phyloP scores from a whole-genome alignment of 2,888 invertebrate genomes.

The Doris montereyensis region DNA sequence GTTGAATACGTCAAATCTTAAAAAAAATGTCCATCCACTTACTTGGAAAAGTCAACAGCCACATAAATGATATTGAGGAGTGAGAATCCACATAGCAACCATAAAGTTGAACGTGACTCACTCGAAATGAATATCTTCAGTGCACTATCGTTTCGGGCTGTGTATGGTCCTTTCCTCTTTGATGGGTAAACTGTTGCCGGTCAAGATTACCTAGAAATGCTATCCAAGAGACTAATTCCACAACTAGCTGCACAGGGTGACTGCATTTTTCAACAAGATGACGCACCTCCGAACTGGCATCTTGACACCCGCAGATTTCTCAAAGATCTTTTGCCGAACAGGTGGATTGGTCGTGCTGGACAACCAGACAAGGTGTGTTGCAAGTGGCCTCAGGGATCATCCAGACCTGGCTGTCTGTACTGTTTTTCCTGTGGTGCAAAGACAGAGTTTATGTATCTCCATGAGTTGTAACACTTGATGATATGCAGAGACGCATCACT shows the following conservation, averaged over 20 bases:
- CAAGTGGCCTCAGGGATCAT: neutral
- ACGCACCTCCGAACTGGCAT: neutral
- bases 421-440: neutral
- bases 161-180: neutral
- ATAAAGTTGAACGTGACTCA: too few relatives aligned
- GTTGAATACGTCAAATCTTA: too few relatives aligned
- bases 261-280: conserved; percentile 20
- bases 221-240: neutral
- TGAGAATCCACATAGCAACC: too few relatives aligned
- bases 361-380: neutral
- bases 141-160: neutral
- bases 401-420: neutral
- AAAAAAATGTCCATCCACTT: conserved; percentile 18
- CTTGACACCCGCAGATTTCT: neutral
- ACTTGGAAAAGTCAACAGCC: conserved; percentile 1
- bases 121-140: conserved; percentile 2
- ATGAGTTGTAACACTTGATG: neutral
- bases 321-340: neutral
- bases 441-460: neutral
- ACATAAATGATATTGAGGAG: neutral
- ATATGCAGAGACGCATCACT: neutral
- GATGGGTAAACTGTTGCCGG: neutral
- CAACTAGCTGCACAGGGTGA: neutral
- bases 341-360: neutral
- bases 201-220: conserved; percentile 6